These are phyloP conservation scores for Theropithecus gelada DNA, from an alignment of 2,113 vertebrate species.

Conservation along the genomic window DNA sequence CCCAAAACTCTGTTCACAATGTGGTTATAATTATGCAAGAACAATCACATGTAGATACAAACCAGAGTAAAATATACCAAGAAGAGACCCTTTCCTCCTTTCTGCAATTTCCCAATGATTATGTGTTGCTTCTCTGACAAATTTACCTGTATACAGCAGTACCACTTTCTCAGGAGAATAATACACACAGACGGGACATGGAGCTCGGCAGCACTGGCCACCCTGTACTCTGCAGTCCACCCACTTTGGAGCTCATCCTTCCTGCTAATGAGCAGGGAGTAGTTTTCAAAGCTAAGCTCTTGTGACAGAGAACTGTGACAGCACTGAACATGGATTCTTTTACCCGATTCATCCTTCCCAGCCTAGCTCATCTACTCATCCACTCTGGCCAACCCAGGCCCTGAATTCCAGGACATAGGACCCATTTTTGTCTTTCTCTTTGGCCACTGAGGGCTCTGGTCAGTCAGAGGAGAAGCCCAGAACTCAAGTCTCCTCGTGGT, in stretches of 20 bases:
- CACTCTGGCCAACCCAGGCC: background rate
- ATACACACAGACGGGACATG: background rate
- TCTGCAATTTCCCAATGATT: background rate
- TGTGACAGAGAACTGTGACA: background rate
- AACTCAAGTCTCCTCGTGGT: background rate
- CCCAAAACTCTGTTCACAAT: background rate
- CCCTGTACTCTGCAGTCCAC: background rate
- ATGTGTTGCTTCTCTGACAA: background rate
- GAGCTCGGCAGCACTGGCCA: background rate
- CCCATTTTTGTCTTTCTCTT: background rate
- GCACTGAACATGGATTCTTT: background rate
- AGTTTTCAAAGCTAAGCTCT: background rate
- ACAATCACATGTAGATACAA: slow-evolving; percentile 2
- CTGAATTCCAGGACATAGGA: background rate
- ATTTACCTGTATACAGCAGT: background rate
- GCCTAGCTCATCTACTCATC: background rate
- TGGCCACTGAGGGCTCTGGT: background rate
- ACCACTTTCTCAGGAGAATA: background rate
- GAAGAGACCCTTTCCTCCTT: background rate
- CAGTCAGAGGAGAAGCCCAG: background rate
- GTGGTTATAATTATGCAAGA: slow-evolving; percentile 29
- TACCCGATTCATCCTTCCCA: background rate
- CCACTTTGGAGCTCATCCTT: background rate
- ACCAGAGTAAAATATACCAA: slow-evolving; percentile 27
- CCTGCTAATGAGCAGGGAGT: background rate